Base-by-base conservation (phyloP, 2,797 vertebrate species). In the Fundulus diaphanus region DNA sequence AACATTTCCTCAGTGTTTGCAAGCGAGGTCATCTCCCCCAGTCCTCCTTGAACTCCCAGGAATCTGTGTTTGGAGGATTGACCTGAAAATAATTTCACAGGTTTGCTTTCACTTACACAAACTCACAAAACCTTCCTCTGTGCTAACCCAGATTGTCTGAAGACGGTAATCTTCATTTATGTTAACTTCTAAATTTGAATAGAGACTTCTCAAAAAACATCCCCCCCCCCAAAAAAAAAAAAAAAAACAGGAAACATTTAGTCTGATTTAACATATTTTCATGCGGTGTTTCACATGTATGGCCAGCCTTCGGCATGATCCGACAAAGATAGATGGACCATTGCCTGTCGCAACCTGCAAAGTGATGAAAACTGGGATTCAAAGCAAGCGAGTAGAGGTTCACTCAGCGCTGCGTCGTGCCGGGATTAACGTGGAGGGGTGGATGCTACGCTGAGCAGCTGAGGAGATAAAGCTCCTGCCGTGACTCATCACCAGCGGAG, bases 401-500 rank as follows among this genome's bases (percentile, higher is more conserved):
- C 8, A 40, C 69, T 65, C 61, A 0, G 5, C 6, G 27, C 72
- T 82, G 86, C 85, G 81, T 93, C 92, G 91, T 35, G 72, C 84
- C 82, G 85, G 80, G 77, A 83, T 90, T 89, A 88, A 89, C 90
- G 89, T 70, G 82, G 87, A 87, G 87, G 88, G 87, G 83, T 52
- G 73, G 76, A 90, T 68, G 89, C 91, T 87, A 86, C 88, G 74
- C 86, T 92, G 88, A 93, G 92, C 93, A 92, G 90, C 88, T 77
- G 88, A 92, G 76, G 80, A 91, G 92, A 94, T 93, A 88, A 92
- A 91, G 74, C 92, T 90, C 93, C 92, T 84, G 77, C 90, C 85
- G 92, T 95, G 94, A 95, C 89, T 95, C 94, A 94, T 94, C 89
- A 79, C 72, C 72, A 81, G 79, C 80, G 63, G 65, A 78, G 84